Evolutionary conservation across 2,888 invertebrate species (phyloP).

Genomic region (Auanema sp.): DNA sequence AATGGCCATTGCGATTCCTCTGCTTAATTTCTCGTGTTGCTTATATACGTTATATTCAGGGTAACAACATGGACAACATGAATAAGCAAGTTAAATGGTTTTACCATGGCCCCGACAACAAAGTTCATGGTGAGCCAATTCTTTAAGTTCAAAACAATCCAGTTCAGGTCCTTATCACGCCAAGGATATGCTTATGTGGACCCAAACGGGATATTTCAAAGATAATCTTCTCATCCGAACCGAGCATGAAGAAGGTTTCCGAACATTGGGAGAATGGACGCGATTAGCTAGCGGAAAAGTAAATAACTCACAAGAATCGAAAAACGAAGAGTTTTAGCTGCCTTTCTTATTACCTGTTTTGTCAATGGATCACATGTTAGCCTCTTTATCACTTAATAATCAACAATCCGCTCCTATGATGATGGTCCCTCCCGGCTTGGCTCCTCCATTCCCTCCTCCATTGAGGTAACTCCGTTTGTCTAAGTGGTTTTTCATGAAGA

Average conservation of each 20-base stretch:
- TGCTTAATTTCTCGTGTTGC: too few relatives aligned
- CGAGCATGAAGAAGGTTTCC: conserved; percentile 14
- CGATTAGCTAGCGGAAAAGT: conserved; percentile 12
- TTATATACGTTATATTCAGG: too few relatives aligned
- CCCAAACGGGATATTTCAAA: conserved; percentile 20
- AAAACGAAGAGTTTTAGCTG: background rate
- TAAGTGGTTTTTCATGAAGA: background rate
- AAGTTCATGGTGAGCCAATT: conserved; percentile 12
- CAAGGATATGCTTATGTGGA: conserved; percentile 18
- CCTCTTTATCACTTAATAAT: background rate
- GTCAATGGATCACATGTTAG: conserved; percentile 7
- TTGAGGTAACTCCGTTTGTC: background rate
- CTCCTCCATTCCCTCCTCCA: conserved; percentile 13
- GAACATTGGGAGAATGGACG: conserved; percentile 19
- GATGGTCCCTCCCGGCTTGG: conserved; percentile 10
- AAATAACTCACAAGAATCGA: background rate
- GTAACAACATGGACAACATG: too few relatives aligned
- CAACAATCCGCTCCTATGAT: background rate
- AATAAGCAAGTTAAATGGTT: conserved; percentile 6
- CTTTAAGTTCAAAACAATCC: background rate
- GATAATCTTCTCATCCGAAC: conserved; percentile 15
- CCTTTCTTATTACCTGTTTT: conserved; percentile 11
- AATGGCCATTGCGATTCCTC: too few relatives aligned
- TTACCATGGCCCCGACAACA: conserved; percentile 14
- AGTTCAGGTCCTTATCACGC: conserved; percentile 16